These are phyloP conservation scores for Adineta ricciae DNA, from an alignment of 2,888 invertebrate species.

Conservation along the genomic window DNA sequence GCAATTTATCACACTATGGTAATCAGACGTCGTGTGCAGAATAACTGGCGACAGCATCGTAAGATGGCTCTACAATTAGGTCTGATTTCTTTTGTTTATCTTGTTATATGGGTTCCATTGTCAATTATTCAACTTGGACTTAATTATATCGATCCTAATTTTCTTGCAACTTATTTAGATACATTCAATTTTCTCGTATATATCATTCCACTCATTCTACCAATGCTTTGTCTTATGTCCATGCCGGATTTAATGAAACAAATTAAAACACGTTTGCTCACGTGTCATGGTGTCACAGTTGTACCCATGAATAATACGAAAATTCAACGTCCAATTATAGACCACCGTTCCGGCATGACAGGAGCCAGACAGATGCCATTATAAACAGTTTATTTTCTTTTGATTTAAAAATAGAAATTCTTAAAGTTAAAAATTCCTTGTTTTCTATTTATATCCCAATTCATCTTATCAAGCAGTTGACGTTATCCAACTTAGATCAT, in stretches of 20 bases:
- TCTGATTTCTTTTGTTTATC: background rate
- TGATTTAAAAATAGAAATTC: too few species aligned
- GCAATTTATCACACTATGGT: background rate
- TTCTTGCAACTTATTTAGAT: background rate
- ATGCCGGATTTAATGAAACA: background rate
- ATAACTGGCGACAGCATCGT: background rate
- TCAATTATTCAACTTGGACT: background rate
- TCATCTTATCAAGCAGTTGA: too few species aligned
- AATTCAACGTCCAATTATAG: background rate
- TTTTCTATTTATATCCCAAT: too few species aligned
- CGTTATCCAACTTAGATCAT: background rate
- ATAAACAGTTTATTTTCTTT: background rate
- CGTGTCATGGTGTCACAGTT: background rate
- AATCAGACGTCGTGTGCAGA: background rate
- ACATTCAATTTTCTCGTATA: background rate
- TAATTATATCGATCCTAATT: background rate
- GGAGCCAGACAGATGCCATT: background rate
- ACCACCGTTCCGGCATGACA: accelerated
- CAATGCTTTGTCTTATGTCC: background rate
- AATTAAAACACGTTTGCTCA: background rate
- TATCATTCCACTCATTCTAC: background rate
- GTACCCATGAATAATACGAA: background rate
- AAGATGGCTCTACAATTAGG: background rate
- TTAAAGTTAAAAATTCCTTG: too few species aligned
- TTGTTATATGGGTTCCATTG: background rate